Evolutionary conservation across 2,888 invertebrate species (phyloP), one percentile per base, ranked within the genome.

Genomic region (Taphrorychus bicolor): DNA sequence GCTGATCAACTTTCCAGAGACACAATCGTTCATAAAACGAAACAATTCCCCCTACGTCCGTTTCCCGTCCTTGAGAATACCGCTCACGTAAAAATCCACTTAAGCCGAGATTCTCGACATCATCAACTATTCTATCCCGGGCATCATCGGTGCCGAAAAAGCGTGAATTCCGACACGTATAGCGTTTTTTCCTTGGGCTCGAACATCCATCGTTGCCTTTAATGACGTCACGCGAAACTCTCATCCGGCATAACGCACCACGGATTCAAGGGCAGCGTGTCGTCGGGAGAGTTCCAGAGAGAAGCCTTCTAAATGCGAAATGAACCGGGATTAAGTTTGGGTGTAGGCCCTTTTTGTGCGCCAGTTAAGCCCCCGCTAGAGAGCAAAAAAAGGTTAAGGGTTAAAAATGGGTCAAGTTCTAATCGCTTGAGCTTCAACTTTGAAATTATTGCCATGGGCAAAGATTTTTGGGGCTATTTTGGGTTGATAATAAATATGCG

Each of bases 211-310:
- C 63, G 48, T 49, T 61, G 41, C 51, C 40, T 18, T 45, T 69
- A 69, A 69, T 69, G 69, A 41, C 60, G 41, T 69, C 69, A 69
- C 69, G 69, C 64, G 57, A 69, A 56, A 32, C 17, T 54, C 54
- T 24, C 54, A 54, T 54, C 32, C 21, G 32, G 5, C 14, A 16
- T 54, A 24, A 11, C 32, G 24, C 9, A 32, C 45, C 45, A 45
- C 22, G 42, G 51, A 45, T 60, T 61, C 24, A 66, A 66, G 54
- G 49, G 45, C 54, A 22, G 19, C 51, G 49, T 3, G 42, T 41
- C 23, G 16, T 23, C 24, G 22, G 18, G 16, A n/a, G 18, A 19
- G 19, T 3, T 22, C 48, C 48, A 3, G 16, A n/a, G n/a, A n/a
- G 32, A 11, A 41, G 45, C 54, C 45, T 54, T 62, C 14, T 11